Evolutionary conservation across 2,797 vertebrate genomes (phyloP).

Genomic region (Caiman crocodilus): DNA sequence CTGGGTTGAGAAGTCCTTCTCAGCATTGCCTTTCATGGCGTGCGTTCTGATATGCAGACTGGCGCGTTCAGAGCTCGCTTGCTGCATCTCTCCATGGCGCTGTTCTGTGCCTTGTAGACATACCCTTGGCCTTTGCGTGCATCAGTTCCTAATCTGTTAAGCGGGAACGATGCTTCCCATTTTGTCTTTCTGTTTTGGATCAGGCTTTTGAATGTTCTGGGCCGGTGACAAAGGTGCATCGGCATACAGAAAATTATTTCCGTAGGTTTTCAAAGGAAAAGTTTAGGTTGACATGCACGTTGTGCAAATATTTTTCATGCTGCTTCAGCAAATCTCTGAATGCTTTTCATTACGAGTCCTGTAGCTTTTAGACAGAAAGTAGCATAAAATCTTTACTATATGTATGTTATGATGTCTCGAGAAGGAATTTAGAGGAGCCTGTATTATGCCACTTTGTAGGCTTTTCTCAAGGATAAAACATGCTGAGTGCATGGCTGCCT

Average conservation of each 20-base stretch:
- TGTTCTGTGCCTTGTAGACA: background rate
- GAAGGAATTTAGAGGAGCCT: background rate
- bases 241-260: background rate
- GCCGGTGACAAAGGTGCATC: background rate
- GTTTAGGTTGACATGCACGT: background rate
- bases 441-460: background rate
- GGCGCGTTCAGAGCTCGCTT: background rate
- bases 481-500: rapidly evolving
- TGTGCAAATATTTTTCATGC: background rate
- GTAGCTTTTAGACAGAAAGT: background rate
- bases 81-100: background rate
- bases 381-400: background rate
- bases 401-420: background rate
- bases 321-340: rapidly evolving
- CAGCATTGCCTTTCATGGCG: too few relatives aligned
- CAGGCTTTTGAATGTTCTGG: background rate
- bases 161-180: background rate
- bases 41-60: too few relatives aligned
- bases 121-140: rapidly evolving
- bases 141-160: background rate
- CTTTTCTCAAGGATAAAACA: background rate
- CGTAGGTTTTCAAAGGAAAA: background rate
- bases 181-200: background rate
- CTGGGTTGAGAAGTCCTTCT: too few relatives aligned
- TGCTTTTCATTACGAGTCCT: background rate